Conservation (phyloP, 2,113 vertebrate genomes). For the Antigone vipio region DNA sequence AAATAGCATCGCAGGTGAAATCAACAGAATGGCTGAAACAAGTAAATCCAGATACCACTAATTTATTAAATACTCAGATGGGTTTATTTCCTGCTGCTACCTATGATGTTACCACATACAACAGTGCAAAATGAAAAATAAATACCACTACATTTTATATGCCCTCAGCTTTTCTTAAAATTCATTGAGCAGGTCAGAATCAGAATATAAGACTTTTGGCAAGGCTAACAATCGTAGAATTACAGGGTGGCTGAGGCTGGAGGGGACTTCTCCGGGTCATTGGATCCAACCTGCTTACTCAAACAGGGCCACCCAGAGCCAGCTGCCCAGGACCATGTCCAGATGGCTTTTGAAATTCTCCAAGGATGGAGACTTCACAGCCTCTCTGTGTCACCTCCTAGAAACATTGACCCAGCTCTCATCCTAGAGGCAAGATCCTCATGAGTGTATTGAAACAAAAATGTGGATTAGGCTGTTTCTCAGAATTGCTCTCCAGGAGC, state of each 20-base stretch:
- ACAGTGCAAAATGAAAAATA: neutral
- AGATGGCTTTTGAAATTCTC: neutral
- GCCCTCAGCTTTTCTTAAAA: neutral
- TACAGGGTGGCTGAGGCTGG: neutral
- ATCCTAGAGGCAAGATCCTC: neutral
- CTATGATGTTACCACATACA: neutral
- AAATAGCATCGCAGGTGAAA: neutral
- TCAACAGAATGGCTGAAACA: neutral
- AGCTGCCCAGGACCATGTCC: neutral
- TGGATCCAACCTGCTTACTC: neutral
- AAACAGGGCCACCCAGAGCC: neutral
- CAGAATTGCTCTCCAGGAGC: neutral
- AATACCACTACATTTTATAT: rapidly evolving
- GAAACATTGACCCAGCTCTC: neutral
- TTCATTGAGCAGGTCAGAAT: neutral
- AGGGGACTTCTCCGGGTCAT: neutral
- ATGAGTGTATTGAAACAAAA: neutral
- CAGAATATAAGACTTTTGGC: neutral
- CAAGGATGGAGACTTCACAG: neutral
- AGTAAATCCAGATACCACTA: neutral
- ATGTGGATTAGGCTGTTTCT: neutral
- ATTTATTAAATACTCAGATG: neutral
- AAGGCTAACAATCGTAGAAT: neutral
- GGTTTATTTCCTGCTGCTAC: neutral
- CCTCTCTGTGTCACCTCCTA: neutral